These are phyloP conservation scores for Podarcis muralis DNA, from an alignment of 2,113 vertebrate species.

Conservation along the genomic window DNA sequence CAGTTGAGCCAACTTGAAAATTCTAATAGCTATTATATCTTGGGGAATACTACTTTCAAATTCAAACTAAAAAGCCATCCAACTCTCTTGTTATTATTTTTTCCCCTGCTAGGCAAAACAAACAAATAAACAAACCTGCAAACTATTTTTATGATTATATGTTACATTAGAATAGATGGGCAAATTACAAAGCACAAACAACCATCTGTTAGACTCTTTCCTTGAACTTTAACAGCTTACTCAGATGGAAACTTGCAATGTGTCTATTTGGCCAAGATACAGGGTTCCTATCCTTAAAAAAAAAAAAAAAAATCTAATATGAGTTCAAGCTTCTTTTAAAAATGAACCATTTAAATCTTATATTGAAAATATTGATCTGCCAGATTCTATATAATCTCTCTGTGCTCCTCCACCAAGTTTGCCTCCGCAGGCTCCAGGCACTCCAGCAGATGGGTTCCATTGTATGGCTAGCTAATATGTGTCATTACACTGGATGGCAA, in stretches of 20 bases:
- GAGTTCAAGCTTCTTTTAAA: constrained; percentile 1
- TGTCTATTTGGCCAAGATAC: not conserved
- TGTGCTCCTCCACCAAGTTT: not conserved
- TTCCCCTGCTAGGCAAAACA: not conserved
- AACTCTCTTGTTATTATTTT: not conserved
- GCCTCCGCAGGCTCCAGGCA: not conserved
- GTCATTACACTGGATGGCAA: not conserved
- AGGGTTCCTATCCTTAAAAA: not conserved
- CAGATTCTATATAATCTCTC: constrained; percentile 21
- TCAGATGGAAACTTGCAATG: not conserved
- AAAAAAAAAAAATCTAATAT: not conserved
- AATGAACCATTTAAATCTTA: constrained; percentile 17
- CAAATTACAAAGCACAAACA: not conserved
- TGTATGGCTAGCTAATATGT: constrained; percentile 1
- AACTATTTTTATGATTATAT: constrained; percentile 5
- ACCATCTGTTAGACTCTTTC: not conserved
- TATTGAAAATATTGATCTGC: constrained; percentile 33
- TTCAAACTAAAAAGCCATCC: not conserved
- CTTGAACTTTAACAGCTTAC: not conserved
- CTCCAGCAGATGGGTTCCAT: not conserved
- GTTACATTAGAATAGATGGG: not conserved
- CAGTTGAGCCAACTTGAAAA: constrained; percentile 3
- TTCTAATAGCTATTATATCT: constrained; percentile 7
- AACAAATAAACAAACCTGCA: not conserved
- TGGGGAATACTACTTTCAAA: not conserved